A percentile compares a stretch with the other conserved stretches of the same genome.
phyloP scores from a whole-genome alignment of 2,888 invertebrate species.

The Osedax frankpressi region DNA sequence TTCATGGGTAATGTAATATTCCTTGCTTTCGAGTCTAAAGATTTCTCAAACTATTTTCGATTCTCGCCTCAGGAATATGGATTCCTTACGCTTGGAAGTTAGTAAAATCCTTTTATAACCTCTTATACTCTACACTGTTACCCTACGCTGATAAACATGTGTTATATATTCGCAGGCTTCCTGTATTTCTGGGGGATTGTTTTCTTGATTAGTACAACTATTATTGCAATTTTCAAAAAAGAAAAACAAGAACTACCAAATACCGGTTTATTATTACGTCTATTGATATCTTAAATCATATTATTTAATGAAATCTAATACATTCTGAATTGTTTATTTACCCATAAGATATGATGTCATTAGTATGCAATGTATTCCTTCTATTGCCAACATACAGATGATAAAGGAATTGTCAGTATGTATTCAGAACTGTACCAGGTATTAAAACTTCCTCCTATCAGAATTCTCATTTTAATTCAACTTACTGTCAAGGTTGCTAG shows the following conservation, averaged over 20 bases:
- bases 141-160: too few species aligned
- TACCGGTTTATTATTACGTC: too few species aligned
- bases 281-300: too few species aligned
- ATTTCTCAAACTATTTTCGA: slow-evolving; percentile 65
- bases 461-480: slow-evolving; percentile 63
- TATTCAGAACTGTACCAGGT: slow-evolving; percentile 72
- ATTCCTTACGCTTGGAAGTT: slow-evolving; percentile 49
- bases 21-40: slow-evolving; percentile 82
- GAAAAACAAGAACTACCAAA: slow-evolving; percentile 51
- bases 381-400: slow-evolving; percentile 25
- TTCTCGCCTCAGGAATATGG: slow-evolving; percentile 57
- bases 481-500: slow-evolving; percentile 55
- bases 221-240: slow-evolving; percentile 74
- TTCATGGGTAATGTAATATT: slow-evolving; percentile 92
- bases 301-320: too few species aligned
- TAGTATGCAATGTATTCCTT: too few species aligned
- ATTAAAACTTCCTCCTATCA: slow-evolving; percentile 67
- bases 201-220: slow-evolving; percentile 75
- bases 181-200: slow-evolving; percentile 86
- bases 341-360: too few species aligned
- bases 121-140: too few species aligned
- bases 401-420: slow-evolving; percentile 55
- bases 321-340: too few species aligned
- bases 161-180: slow-evolving; percentile 70
- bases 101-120: slow-evolving; percentile 23